Conservation (phyloP, 2,888 invertebrate genomes). For the Antheraea assamensis region DNA sequence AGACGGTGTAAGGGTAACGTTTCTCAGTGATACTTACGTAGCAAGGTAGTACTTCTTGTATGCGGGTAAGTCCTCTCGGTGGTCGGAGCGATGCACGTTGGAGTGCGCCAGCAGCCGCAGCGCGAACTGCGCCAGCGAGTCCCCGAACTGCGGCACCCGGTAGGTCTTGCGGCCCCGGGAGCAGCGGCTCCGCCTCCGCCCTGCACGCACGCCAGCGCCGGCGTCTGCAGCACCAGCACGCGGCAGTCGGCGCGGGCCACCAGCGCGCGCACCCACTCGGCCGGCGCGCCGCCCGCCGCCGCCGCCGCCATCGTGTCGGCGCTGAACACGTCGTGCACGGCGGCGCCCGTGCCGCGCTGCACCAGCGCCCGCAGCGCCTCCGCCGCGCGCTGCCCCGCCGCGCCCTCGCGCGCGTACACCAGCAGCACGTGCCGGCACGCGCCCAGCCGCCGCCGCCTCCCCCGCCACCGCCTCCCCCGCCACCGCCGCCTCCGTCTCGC, state of each 20-base stretch:
- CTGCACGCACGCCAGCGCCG: conserved; percentile 46
- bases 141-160: conserved; percentile 54
- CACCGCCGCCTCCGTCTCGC: not conserved
- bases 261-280: conserved; percentile 44
- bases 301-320: conserved; percentile 35
- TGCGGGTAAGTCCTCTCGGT: conserved; percentile 26
- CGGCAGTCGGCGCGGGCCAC: conserved; percentile 33
- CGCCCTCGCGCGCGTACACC: conserved; percentile 74
- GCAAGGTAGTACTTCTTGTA: conserved; percentile 64
- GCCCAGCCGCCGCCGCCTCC: not conserved
- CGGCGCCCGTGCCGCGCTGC: conserved; percentile 36
- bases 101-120: conserved; percentile 49
- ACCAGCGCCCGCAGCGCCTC: conserved; percentile 48
- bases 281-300: conserved; percentile 39
- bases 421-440: conserved; percentile 49
- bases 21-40: conserved; percentile 55
- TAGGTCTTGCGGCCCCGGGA: conserved; percentile 38
- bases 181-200: conserved; percentile 18
- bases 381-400: conserved; percentile 49
- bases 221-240: conserved; percentile 65
- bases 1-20: no score
- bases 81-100: conserved; percentile 21
- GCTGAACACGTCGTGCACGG: conserved; percentile 60
- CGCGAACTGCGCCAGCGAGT: conserved; percentile 56
- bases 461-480: conserved; percentile 11